Conservation (phyloP, 2,888 invertebrate species). For the Synergus umbraculus region DNA sequence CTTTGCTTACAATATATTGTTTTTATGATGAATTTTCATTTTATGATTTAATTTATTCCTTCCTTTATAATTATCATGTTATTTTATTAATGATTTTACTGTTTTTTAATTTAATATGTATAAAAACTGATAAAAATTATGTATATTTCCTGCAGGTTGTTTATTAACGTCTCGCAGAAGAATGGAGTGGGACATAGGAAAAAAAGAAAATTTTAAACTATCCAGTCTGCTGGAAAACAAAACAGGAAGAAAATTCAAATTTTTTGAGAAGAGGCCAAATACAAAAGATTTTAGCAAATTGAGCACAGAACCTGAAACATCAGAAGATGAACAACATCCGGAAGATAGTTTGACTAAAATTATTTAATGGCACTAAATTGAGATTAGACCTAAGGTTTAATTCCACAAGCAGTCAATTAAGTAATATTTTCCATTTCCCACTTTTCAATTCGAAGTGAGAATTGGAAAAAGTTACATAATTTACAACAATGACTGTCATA, state of each 20-base stretch:
- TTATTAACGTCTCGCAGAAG: constrained; percentile 70
- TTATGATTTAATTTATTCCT: constrained; percentile 18
- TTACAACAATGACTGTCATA: not conserved
- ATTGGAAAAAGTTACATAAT: too few species aligned
- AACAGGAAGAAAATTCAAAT: constrained; percentile 79
- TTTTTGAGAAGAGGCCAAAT: constrained; percentile 73
- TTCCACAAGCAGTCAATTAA: not conserved
- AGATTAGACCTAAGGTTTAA: not conserved
- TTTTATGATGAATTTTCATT: constrained; percentile 21
- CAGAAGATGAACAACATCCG: constrained; percentile 73
- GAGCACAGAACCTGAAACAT: constrained; percentile 74
- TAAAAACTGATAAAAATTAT: constrained; percentile 2
- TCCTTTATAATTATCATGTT: constrained; percentile 32
- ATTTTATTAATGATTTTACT: not conserved
- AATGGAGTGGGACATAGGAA: constrained; percentile 69
- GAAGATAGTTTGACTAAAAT: constrained; percentile 67
- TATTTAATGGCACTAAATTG: constrained; percentile 54
- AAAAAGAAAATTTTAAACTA: constrained; percentile 80
- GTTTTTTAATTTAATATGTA: not conserved
- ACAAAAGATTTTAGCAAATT: constrained; percentile 74
- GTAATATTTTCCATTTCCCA: too few species aligned
- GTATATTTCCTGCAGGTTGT: constrained; percentile 65
- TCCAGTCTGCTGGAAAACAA: constrained; percentile 82
- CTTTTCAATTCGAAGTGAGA: too few species aligned
- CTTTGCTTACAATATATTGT: not conserved